phyloP scores from a whole-genome alignment of 2,797 vertebrate species.

The Coracias cyanogaster region DNA sequence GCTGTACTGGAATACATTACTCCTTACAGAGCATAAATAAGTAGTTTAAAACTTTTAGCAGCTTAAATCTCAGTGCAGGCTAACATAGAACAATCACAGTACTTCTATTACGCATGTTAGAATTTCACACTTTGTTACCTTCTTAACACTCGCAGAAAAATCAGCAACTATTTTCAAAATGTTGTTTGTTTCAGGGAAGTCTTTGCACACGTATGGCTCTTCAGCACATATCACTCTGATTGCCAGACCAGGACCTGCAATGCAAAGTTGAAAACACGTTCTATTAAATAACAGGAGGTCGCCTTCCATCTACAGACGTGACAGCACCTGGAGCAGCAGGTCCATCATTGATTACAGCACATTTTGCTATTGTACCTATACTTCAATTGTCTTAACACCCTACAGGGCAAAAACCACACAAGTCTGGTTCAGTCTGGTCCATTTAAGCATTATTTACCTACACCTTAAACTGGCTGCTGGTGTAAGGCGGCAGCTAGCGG shows the following conservation, averaged over 20 bases:
- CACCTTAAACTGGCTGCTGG: neutral
- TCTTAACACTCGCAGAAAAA: constrained; percentile 98
- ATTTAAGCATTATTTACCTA: neutral
- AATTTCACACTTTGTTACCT: constrained; percentile 77
- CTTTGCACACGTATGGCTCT: constrained; percentile 96
- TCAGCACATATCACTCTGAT: constrained; percentile 99
- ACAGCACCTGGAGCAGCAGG: neutral
- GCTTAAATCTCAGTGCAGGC: neutral
- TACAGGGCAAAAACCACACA: neutral
- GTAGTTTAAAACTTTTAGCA: neutral
- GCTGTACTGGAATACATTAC: neutral
- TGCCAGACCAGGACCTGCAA: constrained; percentile 93
- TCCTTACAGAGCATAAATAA: neutral
- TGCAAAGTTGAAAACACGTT: neutral
- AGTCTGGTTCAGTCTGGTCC: neutral
- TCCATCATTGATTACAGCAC: accelerated
- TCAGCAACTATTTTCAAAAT: constrained; percentile 98
- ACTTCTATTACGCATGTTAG: neutral
- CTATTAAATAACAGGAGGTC: neutral
- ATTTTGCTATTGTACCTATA: neutral
- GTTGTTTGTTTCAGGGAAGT: constrained; percentile 98
- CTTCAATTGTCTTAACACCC: neutral
- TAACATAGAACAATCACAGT: neutral
- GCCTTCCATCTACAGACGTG: neutral
- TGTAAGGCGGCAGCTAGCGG: neutral